These are phyloP conservation scores for Notothenia coriiceps DNA, from an alignment of 2,113 vertebrate genomes.

Conservation along the genomic window DNA sequence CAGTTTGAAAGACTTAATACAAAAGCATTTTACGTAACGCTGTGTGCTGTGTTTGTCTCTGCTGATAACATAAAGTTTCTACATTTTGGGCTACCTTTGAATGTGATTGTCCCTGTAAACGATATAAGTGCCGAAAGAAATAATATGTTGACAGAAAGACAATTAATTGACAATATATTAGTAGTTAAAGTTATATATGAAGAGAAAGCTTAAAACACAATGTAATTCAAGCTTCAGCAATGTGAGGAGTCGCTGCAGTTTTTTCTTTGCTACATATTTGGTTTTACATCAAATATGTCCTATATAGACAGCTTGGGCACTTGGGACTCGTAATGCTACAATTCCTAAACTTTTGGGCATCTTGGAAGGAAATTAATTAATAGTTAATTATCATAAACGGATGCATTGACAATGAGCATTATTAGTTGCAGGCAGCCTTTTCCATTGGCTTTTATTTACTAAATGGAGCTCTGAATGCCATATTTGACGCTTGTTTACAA, in stretches of 20 bases:
- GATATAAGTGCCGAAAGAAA: not conserved
- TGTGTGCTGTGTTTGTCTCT: slow-evolving; percentile 60
- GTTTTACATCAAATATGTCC: not conserved
- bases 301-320: not conserved
- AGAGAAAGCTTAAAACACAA: not conserved
- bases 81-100: slow-evolving; percentile 14
- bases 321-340: not conserved
- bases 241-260: not conserved
- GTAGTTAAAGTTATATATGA: not conserved
- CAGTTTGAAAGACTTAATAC: slow-evolving; percentile 81
- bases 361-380: not conserved
- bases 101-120: slow-evolving; percentile 6
- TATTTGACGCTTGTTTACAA: slow-evolving; percentile 2
- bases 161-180: not conserved
- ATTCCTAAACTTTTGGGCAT: not conserved
- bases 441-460: not conserved
- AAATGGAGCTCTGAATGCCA: not conserved
- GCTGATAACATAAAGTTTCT: slow-evolving; percentile 17
- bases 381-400: not conserved
- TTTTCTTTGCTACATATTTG: not conserved
- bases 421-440: not conserved
- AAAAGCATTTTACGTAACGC: slow-evolving; percentile 77
- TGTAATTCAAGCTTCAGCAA: not conserved
- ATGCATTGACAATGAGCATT: not conserved
- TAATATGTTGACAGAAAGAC: not conserved